phyloP scores from a whole-genome alignment of 2,113 vertebrate species.

The Merops nubicus region DNA sequence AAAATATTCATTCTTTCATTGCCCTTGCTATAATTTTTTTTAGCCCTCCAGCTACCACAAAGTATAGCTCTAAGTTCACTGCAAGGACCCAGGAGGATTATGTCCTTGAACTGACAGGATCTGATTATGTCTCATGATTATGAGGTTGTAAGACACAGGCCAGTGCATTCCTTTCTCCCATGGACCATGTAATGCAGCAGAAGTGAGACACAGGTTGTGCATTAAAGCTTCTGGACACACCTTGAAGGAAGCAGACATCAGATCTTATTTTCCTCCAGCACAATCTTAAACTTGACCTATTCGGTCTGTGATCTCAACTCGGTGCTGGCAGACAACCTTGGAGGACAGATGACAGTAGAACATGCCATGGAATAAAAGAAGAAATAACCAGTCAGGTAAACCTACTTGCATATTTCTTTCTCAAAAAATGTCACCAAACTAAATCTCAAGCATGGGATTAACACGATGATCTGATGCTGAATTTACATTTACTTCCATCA shows the following conservation, averaged over 20 bases:
- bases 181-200: not conserved
- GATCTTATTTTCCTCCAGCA: not conserved
- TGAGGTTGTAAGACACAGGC: not conserved
- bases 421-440: not conserved
- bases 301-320: not conserved
- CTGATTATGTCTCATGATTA: not conserved
- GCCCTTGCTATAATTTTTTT: not conserved
- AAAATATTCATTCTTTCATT: not conserved
- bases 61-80: not conserved
- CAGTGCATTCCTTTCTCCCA: not conserved
- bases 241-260: not conserved
- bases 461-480: not conserved
- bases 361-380: not conserved
- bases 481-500: not conserved
- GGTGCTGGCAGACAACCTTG: fast-evolving
- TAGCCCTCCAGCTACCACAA: not conserved
- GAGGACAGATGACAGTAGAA: no score
- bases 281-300: not conserved
- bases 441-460: not conserved
- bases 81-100: not conserved
- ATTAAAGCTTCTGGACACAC: not conserved
- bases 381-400: not conserved
- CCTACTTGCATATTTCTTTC: not conserved
- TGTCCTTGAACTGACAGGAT: not conserved
- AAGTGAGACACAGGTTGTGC: not conserved